phyloP scores from a whole-genome alignment of 2,797 vertebrate species.

The Sebastes alutus region DNA sequence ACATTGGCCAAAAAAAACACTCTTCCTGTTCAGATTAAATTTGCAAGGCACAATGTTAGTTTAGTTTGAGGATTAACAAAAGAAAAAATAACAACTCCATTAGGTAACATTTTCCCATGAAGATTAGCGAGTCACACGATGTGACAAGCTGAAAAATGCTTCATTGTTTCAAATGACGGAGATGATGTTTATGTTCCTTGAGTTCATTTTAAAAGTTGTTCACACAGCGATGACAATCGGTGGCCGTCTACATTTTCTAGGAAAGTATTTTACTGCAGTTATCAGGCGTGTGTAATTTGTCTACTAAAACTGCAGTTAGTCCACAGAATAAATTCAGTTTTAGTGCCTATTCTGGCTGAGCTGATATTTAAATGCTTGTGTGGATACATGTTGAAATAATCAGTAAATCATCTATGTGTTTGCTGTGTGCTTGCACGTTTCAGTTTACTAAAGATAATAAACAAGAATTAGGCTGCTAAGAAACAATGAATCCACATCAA shows the following conservation, averaged over 20 bases:
- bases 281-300: background rate
- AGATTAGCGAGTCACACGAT: background rate
- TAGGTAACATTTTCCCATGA: background rate
- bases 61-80: constrained; percentile 4
- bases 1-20: constrained; percentile 20
- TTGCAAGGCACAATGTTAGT: background rate
- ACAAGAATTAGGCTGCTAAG: background rate
- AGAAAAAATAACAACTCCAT: background rate
- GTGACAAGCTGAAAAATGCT: background rate
- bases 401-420: background rate
- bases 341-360: background rate
- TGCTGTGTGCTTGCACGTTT: background rate
- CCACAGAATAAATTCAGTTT: background rate
- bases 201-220: background rate
- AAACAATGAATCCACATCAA: background rate
- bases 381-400: background rate
- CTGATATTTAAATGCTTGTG: background rate
- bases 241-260: background rate
- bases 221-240: background rate
- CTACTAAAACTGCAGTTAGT: background rate
- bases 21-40: background rate
- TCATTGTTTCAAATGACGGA: background rate
- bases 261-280: background rate
- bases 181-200: background rate
- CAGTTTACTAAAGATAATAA: background rate